Evolutionary conservation across 2,113 vertebrate species (phyloP).

Genomic region (Silurus glanis): DNA sequence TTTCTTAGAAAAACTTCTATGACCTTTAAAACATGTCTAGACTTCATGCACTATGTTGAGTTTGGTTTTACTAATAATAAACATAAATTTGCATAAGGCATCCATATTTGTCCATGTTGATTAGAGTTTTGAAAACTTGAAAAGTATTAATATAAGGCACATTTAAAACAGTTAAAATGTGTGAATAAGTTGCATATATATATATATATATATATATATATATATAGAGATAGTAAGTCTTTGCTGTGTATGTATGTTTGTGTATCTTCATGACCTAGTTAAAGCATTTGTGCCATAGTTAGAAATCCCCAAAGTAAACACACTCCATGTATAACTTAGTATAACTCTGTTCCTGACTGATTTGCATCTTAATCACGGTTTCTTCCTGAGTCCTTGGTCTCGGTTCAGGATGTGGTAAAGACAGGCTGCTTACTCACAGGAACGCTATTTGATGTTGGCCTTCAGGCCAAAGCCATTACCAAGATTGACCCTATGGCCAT

Average conservation of each 20-base stretch:
- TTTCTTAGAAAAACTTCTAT: no score
- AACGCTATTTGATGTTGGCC: slow-evolving; percentile 29
- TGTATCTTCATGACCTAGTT: neutral
- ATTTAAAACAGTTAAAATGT: no score
- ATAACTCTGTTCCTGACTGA: slow-evolving; percentile 21
- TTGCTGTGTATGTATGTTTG: neutral
- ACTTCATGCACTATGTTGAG: no score
- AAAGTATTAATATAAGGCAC: no score
- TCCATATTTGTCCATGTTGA: no score
- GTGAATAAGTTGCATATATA: no score
- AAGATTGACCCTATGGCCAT: slow-evolving; percentile 10
- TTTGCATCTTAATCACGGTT: slow-evolving; percentile 43
- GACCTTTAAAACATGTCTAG: no score
- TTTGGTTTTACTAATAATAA: no score
- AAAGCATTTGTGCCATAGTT: neutral
- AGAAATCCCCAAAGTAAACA: slow-evolving; percentile 16
- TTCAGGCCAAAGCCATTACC: slow-evolving; percentile 12
- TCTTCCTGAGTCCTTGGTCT: slow-evolving; percentile 27
- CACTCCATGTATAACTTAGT: neutral
- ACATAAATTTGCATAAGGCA: no score
- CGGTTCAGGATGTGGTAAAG: slow-evolving; percentile 44
- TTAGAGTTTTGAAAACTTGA: no score
- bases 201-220: no score
- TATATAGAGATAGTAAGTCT: neutral
- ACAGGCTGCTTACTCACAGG: slow-evolving; percentile 24